Evolutionary conservation across 2,113 vertebrate species (phyloP), one percentile per base, ranked within the genome.

Genomic region (Chaetops frenatus): DNA sequence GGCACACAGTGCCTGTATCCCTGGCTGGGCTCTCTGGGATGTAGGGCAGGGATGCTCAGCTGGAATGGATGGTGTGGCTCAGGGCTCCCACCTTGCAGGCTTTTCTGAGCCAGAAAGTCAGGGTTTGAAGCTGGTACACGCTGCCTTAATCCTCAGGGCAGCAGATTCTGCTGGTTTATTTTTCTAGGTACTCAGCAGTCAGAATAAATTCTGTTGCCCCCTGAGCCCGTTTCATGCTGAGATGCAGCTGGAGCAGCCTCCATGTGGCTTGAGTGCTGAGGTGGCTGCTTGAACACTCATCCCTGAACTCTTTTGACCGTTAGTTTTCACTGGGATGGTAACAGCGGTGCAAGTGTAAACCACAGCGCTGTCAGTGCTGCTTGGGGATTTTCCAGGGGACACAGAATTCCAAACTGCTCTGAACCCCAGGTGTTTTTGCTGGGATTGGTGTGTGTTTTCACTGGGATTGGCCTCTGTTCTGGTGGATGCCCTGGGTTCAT

Each of bases 271-370:
- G 48, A 38, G 62, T 48, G 48, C 76, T 19, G 2, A 50, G 54
- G 15, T 19, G 22, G 5, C 23, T 36, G 40, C 53, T 67, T 20
- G 22, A 57, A 57, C 50, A 3, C 69, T 19, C 31, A 2, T 33
- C 24, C n/a, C 16, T 45, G 33, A 50, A 57, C 40, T 28, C 45
- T 31, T 53, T 9, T 27, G n/a, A 4, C 42, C 23, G 1, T 40
- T 71, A 5, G 0, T 57, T 73, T 71, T 11, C 10, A 4, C 21
- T 13, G 38, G 18, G 57, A 35, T 38, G 62, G 12, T 33, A 44
- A 38, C 0, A 0, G 24, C 0, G 0, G 35, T 9, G 47, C 56
- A 58, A 13, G 23, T 23, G 56, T 60, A 8, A 58, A 38, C 38
- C 42, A 1, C 12, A 3, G 38, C 4, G 44, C 53, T 58, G 14